Evolutionary conservation across 2,113 vertebrate species (phyloP).

Genomic region (Pluvianellus socialis): DNA sequence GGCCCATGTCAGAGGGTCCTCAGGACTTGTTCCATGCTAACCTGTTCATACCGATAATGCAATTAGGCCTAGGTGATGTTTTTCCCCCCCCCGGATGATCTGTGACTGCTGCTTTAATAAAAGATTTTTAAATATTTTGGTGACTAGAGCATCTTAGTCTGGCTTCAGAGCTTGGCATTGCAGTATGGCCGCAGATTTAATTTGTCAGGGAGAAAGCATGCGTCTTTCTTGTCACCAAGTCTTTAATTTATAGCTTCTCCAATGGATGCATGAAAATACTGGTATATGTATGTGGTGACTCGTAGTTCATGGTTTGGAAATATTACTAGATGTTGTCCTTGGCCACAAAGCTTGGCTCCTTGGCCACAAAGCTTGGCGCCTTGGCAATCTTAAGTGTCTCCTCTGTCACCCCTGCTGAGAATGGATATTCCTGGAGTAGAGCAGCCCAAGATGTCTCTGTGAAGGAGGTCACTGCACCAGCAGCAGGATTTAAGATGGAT

Average conservation of each 20-base stretch:
- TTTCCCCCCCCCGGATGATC: rapidly evolving
- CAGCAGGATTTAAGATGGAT: not conserved
- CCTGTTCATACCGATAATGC: not conserved
- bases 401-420: not conserved
- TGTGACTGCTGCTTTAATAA: not conserved
- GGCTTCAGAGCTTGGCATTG: not conserved
- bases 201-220: not conserved
- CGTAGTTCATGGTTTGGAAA: not conserved
- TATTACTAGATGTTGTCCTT: not conserved
- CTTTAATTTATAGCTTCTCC: not conserved
- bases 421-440: not conserved
- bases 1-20: not conserved
- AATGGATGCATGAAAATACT: not conserved
- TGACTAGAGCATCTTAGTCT: not conserved
- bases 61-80: not conserved
- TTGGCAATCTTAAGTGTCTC: not conserved
- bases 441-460: not conserved
- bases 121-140: not conserved
- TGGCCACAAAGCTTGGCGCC: not conserved
- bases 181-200: not conserved
- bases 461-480: not conserved
- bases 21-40: not conserved
- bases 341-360: not conserved
- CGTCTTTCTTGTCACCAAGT: not conserved
- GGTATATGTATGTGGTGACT: not conserved